Base-by-base conservation (phyloP, 2,113 vertebrate genomes). In the Lophura nycthemera region DNA sequence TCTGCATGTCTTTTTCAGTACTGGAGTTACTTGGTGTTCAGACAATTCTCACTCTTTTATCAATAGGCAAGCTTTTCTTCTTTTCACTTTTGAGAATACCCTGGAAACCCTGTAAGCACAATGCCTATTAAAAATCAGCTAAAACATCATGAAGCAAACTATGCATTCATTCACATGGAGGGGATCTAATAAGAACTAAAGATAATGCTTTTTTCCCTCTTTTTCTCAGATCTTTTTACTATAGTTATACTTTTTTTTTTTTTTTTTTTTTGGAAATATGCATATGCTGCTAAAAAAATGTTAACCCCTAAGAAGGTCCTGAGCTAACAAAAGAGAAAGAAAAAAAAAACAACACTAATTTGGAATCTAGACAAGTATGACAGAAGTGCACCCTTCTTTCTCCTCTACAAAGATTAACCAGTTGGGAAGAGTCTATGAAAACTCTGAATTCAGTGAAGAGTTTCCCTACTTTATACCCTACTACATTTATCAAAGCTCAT, bases 331-430 rank as follows among this genome's bases (percentile, higher is more conserved):
- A 5, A 71, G 17, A 52, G 14, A 0, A 34, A 63, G 50, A n/a
- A 74, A 67, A 60, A 0, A 0, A 32, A 63, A 60, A n/a, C n/a
- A 70, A 64, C 50, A 0, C 4, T 45, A 61, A 70, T 70, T 61
- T 5, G 57, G 20, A 56, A 93, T 25, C 17, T 30, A 88, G 6
- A n/a, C 29, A 10, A 29, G 32, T 30, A 7, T 4, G 6, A 64
- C 24, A 45, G 5, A 45, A 29, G 3, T 29, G 4, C 30, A 63
- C 7, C 2, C 87, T 85, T 47, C 14, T 47, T 66, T 60, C 30
- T 70, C 14, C 38, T n/a, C 22, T 17, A 5, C 24, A 36, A 64
- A 63, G 54, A 52, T 13, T 43, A 84, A 66, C 2, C 15, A 2
- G 3, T 69, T 73, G 36, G 22, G 36, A 83, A 85, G 15, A 70